A percentile compares a stretch with the other conserved stretches of the same genome.
Conservation (phyloP, 2,888 invertebrate genomes). For the Zhuqinia jingwanae region DNA sequence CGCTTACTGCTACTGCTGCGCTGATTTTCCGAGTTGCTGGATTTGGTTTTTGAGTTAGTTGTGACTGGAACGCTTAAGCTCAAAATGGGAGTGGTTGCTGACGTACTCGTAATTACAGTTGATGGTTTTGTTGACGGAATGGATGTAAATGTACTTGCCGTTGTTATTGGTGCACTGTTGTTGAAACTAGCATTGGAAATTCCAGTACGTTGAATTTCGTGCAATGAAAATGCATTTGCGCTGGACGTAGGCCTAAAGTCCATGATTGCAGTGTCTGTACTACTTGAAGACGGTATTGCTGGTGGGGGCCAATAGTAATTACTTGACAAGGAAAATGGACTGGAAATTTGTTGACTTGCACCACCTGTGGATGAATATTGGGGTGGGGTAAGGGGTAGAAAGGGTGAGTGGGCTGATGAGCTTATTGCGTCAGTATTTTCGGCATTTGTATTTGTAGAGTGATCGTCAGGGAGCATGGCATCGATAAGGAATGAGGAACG, state of each 20-base stretch:
- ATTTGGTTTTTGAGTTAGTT: not conserved
- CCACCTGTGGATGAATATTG: slow-evolving; percentile 26
- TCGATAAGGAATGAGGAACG: slow-evolving; percentile 78
- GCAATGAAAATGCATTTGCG: not conserved
- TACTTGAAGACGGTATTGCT: not conserved
- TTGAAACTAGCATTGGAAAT: not conserved
- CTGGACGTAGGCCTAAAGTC: not conserved
- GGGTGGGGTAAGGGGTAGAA: slow-evolving; percentile 64
- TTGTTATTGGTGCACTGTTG: not conserved
- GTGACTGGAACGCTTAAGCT: not conserved
- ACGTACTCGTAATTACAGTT: not conserved
- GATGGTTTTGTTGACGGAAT: not conserved
- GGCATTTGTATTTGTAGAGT: slow-evolving; percentile 7
- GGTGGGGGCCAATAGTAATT: slow-evolving; percentile 57
- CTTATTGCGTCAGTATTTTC: not conserved
- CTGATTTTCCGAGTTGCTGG: not conserved
- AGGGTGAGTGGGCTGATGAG: slow-evolving; percentile 14
- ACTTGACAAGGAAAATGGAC: slow-evolving; percentile 49
- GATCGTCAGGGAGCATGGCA: slow-evolving; percentile 78
- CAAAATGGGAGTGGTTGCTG: not conserved
- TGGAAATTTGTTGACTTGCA: slow-evolving; percentile 38
- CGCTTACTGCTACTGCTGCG: slow-evolving; percentile 1
- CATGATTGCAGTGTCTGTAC: not conserved
- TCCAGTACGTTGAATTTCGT: not conserved
- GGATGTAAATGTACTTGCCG: not conserved